These are phyloP conservation scores for Polyergus mexicanus DNA, from an alignment of 1,140 invertebrate species.

Conservation along the genomic window DNA sequence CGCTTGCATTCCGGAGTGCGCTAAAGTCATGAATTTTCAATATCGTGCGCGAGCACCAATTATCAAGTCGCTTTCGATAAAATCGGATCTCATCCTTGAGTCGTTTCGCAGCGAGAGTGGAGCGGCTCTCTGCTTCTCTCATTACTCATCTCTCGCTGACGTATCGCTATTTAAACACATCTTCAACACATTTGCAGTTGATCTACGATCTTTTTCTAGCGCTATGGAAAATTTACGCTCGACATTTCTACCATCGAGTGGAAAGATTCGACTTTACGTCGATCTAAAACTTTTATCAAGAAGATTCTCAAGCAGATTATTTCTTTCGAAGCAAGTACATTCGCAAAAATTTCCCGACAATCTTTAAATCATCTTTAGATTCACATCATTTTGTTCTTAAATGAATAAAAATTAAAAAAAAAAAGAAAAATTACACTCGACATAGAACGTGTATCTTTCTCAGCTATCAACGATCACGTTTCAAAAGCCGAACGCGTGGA, in stretches of 20 bases:
- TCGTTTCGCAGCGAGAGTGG: neutral
- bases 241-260: neutral
- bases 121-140: conserved; percentile 3
- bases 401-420: neutral
- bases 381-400: neutral
- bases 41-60: conserved; percentile 25
- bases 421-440: neutral
- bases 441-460: neutral
- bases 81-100: conserved; percentile 8
- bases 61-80: conserved; percentile 37
- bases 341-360: neutral
- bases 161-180: neutral
- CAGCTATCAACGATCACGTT: neutral
- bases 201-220: neutral
- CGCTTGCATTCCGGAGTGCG: conserved; percentile 43
- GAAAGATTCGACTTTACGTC: neutral
- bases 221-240: too few relatives aligned
- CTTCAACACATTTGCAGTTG: conserved; percentile 6
- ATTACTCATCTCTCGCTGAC: conserved; percentile 5
- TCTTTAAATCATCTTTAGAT: neutral
- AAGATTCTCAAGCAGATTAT: neutral
- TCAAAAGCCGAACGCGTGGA: neutral
- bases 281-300: neutral
- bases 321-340: neutral
- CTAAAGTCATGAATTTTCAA: conserved; percentile 45